Conservation (phyloP, 1,140 invertebrate genomes). For the Grapholita molesta region DNA sequence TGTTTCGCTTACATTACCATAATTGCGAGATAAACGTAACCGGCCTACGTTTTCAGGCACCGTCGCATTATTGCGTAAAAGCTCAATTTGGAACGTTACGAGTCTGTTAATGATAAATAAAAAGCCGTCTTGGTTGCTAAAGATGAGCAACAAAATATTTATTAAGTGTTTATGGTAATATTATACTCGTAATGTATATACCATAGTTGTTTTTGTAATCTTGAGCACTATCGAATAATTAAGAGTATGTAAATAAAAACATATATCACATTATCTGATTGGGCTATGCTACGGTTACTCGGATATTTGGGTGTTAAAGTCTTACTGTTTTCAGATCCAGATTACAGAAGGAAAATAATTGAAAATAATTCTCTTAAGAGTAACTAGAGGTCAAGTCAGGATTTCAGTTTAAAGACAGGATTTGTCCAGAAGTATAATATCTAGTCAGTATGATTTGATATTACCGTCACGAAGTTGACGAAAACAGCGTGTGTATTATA, state of each 20-base stretch:
- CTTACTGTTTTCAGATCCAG: not conserved
- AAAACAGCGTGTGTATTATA: not conserved
- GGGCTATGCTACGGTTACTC: not conserved
- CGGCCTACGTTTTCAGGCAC: not conserved
- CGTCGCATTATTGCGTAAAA: not conserved
- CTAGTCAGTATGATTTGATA: not conserved
- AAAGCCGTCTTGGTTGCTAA: not conserved
- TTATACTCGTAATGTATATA: no score
- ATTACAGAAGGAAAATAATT: not conserved
- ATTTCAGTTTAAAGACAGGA: not conserved
- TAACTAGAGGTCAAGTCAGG: not conserved
- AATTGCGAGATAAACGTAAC: constrained; percentile 14
- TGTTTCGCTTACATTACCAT: constrained; percentile 13
- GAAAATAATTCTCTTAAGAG: not conserved
- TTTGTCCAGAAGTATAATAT: not conserved
- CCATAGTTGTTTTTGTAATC: no score
- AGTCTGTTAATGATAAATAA: not conserved
- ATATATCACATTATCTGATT: no score
- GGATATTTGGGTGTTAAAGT: not conserved
- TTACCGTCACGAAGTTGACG: not conserved
- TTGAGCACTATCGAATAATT: no score
- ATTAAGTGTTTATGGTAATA: not conserved
- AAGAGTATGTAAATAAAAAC: no score
- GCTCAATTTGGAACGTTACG: not conserved
- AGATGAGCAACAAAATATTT: not conserved